Evolutionary conservation across 2,113 vertebrate genomes (phyloP).

Genomic region (Actenoides hombroni): DNA sequence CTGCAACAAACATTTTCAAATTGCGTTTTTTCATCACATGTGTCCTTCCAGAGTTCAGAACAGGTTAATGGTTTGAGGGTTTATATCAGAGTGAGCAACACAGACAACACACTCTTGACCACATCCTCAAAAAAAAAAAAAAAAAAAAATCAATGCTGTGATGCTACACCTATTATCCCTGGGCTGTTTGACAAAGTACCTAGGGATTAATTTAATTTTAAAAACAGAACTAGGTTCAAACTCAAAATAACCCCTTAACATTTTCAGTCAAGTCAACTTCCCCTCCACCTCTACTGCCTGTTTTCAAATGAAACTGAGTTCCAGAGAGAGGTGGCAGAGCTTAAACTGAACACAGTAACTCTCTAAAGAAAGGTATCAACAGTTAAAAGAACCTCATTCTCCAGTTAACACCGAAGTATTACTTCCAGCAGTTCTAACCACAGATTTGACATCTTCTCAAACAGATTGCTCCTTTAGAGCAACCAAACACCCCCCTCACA

Average conservation of each 20-base stretch:
- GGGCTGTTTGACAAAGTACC: not conserved
- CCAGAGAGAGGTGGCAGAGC: not conserved
- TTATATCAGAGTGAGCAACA: not conserved
- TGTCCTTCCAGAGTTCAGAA: not conserved
- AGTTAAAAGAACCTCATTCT: not conserved
- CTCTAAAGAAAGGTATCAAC: not conserved
- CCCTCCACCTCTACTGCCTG: not conserved
- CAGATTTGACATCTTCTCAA: not conserved
- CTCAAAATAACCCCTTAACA: not conserved
- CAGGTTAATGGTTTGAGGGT: not conserved
- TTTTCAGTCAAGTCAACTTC: not conserved
- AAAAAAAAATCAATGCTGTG: not conserved
- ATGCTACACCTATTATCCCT: not conserved
- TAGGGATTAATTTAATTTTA: slow-evolving; percentile 30
- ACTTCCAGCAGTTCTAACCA: not conserved
- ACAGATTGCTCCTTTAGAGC: not conserved
- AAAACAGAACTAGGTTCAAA: slow-evolving; percentile 7
- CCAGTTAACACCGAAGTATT: not conserved
- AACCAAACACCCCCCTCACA: not conserved
- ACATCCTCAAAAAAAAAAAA: not conserved
- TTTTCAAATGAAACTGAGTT: not conserved
- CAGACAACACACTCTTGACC: not conserved
- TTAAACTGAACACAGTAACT: not conserved
- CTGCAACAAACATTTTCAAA: not conserved
- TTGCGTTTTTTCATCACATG: not conserved